Evolutionary conservation across 2,797 vertebrate genomes (phyloP).

Genomic region (Melanotaenia trifasciata): DNA sequence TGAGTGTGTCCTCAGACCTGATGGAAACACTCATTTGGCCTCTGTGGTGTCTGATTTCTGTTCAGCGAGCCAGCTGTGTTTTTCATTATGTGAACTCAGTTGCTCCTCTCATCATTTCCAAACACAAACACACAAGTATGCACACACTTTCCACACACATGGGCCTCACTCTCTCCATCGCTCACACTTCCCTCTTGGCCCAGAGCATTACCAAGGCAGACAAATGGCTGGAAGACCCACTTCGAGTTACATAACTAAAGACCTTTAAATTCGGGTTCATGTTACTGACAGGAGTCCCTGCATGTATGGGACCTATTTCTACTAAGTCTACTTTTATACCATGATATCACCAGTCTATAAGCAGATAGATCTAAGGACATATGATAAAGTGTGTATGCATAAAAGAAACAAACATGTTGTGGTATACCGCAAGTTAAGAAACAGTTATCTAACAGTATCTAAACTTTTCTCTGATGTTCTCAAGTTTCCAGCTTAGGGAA

Average conservation of each 20-base stretch:
- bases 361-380: neutral
- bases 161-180: slow-evolving; percentile 27
- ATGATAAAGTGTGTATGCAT: neutral
- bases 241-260: slow-evolving; percentile 57
- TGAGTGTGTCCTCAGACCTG: neutral
- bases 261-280: slow-evolving; percentile 20
- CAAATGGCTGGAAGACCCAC: slow-evolving; percentile 41
- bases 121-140: slow-evolving; percentile 33
- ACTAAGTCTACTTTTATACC: neutral
- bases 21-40: slow-evolving; percentile 31
- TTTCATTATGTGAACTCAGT: slow-evolving; percentile 58
- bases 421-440: neutral
- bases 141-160: slow-evolving; percentile 5
- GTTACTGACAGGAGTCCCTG: slow-evolving; percentile 8
- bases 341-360: neutral
- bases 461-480: neutral
- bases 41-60: slow-evolving; percentile 67
- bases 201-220: slow-evolving; percentile 13
- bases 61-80: slow-evolving; percentile 68
- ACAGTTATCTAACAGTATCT: neutral
- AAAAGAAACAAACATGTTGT: neutral
- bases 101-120: slow-evolving; percentile 19
- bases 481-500: neutral
- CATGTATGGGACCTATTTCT: neutral
- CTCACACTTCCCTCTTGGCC: slow-evolving; percentile 35